phyloP scores from a whole-genome alignment of 1,140 invertebrate species.

The Drosophila micromelanica region DNA sequence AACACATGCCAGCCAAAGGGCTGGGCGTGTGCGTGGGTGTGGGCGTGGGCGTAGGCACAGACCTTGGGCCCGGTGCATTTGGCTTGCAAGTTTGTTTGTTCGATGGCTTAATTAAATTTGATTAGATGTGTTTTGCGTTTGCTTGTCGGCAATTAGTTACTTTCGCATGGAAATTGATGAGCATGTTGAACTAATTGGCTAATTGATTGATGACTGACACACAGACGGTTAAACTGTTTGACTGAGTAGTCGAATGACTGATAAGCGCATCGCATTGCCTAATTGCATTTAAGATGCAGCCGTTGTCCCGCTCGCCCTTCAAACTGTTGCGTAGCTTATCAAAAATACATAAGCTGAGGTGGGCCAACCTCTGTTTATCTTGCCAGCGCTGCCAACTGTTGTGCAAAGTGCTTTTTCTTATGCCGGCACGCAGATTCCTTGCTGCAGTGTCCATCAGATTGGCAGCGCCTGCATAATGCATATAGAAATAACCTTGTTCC shows the following conservation, averaged over 20 bases:
- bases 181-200: conserved; percentile 73
- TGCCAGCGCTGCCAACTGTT: conserved; percentile 6
- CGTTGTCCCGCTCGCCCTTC: neutral
- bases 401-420: neutral
- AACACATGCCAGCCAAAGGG: conserved; percentile 61
- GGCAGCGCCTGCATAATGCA: conserved; percentile 64
- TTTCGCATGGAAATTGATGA: conserved; percentile 69
- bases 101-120: conserved; percentile 82
- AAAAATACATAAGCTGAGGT: conserved; percentile 52
- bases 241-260: neutral
- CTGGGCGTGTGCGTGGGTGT: conserved; percentile 33
- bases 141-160: conserved; percentile 75
- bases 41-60: conserved; percentile 50
- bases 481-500: conserved; percentile 79
- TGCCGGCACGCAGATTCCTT: conserved; percentile 55
- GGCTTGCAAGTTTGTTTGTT: conserved; percentile 52
- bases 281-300: conserved; percentile 50
- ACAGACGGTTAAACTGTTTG: neutral
- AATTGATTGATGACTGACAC: conserved; percentile 70
- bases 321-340: conserved; percentile 47
- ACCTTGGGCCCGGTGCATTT: conserved; percentile 30
- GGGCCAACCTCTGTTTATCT: conserved; percentile 18
- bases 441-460: conserved; percentile 37
- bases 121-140: conserved; percentile 74
- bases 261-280: conserved; percentile 32